These are phyloP conservation scores for Epizoanthus stellaris DNA, from an alignment of 92 coral and sea anemone genomes.

Conservation along the genomic window DNA sequence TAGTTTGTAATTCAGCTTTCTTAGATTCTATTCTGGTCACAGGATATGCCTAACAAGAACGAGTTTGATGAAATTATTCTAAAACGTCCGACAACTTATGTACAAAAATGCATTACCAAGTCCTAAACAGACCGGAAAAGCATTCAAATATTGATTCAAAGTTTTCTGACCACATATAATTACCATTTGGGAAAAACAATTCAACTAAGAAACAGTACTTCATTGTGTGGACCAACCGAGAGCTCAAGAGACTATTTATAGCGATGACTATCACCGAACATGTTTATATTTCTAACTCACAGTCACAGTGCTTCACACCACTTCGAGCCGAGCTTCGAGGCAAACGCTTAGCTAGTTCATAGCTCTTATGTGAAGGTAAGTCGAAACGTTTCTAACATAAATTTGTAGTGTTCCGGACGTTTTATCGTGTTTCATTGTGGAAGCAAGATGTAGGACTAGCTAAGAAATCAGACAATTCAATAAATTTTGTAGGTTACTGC, in stretches of 20 bases:
- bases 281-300: slow-evolving; percentile 35
- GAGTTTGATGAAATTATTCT: slow-evolving; percentile 19
- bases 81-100: slow-evolving; percentile 25
- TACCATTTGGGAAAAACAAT: slow-evolving; percentile 40
- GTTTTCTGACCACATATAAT: slow-evolving; percentile 30
- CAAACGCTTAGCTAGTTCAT: too few species aligned
- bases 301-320: slow-evolving; percentile 15
- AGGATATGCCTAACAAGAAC: slow-evolving; percentile 1
- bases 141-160: slow-evolving; percentile 42
- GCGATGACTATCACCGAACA: slow-evolving; percentile 23
- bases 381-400: too few species aligned
- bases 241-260: slow-evolving; percentile 4
- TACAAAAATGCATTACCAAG: not conserved
- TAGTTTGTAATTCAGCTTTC: too few species aligned
- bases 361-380: too few species aligned
- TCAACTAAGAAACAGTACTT: slow-evolving; percentile 22
- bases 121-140: slow-evolving; percentile 40
- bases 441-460: too few species aligned
- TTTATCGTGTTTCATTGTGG: too few species aligned
- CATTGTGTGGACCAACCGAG: slow-evolving; percentile 42
- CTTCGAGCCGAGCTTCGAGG: not conserved
- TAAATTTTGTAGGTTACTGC: too few species aligned
- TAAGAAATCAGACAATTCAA: too few species aligned
- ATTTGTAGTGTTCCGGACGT: too few species aligned
- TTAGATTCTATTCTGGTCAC: not conserved